Percentiles rank a stretch among this genome's conserved stretches.
Evolutionary conservation across 2,113 vertebrate species (phyloP).

Genomic region (Rhabdornis inornatus): DNA sequence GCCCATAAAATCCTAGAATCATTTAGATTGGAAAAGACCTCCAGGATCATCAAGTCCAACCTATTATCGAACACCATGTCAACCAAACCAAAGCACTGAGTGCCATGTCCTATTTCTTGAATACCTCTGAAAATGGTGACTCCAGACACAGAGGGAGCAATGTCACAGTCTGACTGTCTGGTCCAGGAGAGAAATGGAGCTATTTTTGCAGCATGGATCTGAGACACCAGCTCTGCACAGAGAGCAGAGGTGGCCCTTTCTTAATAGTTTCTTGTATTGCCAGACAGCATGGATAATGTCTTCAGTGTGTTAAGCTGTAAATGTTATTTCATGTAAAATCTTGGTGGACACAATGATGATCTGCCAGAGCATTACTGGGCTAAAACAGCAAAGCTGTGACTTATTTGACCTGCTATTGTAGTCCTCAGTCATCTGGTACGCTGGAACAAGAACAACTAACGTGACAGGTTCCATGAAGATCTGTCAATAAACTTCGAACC

Average conservation of each 20-base stretch:
- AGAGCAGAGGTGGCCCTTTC: background rate
- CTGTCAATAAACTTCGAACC: background rate
- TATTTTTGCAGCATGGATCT: background rate
- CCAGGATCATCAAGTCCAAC: background rate
- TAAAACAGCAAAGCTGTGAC: background rate
- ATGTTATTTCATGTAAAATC: background rate
- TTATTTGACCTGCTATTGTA: background rate
- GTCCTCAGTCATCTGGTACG: background rate
- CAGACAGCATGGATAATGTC: background rate
- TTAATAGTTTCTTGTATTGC: background rate
- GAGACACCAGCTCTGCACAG: background rate
- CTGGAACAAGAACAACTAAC: background rate
- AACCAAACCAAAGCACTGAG: background rate
- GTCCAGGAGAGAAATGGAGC: background rate
- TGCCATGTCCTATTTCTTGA: background rate
- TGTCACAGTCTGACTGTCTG: background rate
- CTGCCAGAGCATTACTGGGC: background rate
- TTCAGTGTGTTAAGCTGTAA: background rate
- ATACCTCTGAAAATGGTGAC: background rate
- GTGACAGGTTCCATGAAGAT: background rate
- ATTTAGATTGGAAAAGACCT: background rate
- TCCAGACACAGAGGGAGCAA: background rate
- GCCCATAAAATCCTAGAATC: background rate
- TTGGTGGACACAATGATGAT: background rate
- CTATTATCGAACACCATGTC: rapidly evolving